Conservation (phyloP, 2,113 vertebrate genomes). For the Amazona guildingii region DNA sequence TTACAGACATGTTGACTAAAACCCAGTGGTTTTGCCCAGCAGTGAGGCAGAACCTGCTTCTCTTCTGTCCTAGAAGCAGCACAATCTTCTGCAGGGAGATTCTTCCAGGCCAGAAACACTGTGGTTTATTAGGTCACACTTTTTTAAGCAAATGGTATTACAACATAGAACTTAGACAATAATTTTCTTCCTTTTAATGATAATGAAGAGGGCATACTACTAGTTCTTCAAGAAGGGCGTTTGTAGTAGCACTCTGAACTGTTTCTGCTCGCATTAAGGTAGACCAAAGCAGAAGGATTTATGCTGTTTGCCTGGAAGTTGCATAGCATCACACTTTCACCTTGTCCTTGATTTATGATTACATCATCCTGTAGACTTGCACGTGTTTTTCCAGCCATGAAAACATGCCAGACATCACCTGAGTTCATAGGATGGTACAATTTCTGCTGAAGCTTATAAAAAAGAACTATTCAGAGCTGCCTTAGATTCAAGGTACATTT, state of each 20-base stretch:
- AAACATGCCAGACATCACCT: rapidly evolving
- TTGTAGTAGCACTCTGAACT: not conserved
- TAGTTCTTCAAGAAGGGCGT: not conserved
- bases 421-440: not conserved
- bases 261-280: not conserved
- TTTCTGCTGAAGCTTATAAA: not conserved
- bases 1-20: not conserved
- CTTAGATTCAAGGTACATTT: not conserved
- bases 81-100: not conserved
- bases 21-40: not conserved
- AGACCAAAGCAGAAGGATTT: not conserved
- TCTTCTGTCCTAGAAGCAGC: not conserved
- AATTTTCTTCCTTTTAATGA: not conserved
- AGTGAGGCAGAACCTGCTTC: not conserved
- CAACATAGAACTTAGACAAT: not conserved
- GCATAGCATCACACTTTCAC: not conserved
- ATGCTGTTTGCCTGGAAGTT: not conserved
- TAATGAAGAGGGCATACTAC: not conserved
- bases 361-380: not conserved
- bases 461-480: not conserved
- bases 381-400: not conserved
- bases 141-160: not conserved
- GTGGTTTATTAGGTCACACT: not conserved
- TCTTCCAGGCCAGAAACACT: not conserved
- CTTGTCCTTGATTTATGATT: not conserved